Evolutionary conservation across 2,113 vertebrate species (phyloP), one percentile per base, ranked within the genome.

Genomic region (Apteryx mantelli): DNA sequence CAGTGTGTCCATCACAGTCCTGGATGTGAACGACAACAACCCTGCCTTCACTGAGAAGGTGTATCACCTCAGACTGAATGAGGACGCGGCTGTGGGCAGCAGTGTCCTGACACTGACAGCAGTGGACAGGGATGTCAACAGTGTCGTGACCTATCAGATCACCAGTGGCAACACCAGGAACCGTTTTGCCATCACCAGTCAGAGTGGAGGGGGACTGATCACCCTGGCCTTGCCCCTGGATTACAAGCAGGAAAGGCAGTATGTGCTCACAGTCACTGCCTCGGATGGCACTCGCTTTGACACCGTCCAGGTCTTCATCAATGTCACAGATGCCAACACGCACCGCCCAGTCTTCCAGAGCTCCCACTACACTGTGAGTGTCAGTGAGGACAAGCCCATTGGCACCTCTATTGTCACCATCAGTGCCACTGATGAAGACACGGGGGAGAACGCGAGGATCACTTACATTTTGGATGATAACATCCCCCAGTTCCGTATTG

Each of bases 191-290:
- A 99, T 99, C 90, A 99, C 99, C 50, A 99, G 99, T 93, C 99
- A 99, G 97, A 99, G 99, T 0, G 99, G 99, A 6, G 99, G 99
- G 0, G 99, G 99, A 2, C 98, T 99, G 53, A 98, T 99, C 96
- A 99, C 99, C 0, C 95, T 99, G 81, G 99, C 99, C 2, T 98
- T 99, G 94, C 99, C 99, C 2, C 95, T 99, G 95, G 99, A 99
- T 98, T 99, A 99, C 97, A 99, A 99, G 77, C 99, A 99, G 96
- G 99, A 99, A 66, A 98, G 99, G 15, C 99, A 99, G 96, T 99
- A 99, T 3, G 99, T 99, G 69, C 98, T 99, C 86, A 99, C 99
- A 0, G 98, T 99, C 75, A 99, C 99, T 0, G 99, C 99, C 5
- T 99, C 99, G 0, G 99, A 99, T 0, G 99, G 99, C 66, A 99